Base-by-base conservation (phyloP, 2,888 invertebrate species). In the Eumacrocentrus americanus region DNA sequence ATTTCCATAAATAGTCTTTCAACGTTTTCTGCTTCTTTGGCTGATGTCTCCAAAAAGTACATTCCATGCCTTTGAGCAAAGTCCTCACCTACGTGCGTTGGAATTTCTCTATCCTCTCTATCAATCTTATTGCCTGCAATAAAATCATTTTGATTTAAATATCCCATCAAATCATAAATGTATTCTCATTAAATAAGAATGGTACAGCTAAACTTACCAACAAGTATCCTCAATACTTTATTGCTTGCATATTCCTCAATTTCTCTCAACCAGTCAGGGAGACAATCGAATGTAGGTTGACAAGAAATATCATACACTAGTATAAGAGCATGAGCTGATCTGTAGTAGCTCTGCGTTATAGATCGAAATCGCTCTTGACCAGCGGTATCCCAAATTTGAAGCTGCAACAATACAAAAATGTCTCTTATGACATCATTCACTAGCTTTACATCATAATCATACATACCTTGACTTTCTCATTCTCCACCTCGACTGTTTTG, bases 331-430 rank as follows among this genome's bases (percentile, higher is more conserved):
- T 98, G 97, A 1, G 98, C 98, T 63, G 96, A 96, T 72, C 97
- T 86, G 81, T 98, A 98, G 83, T 98, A 98, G 81, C 95, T 96
- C 81, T 98, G 98, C 1, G 98, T 98, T 70, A 98, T 98, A 2
- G 97, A 96, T 58, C 98, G 88, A 82, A 98, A 98, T 69, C 93
- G 84, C 81, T 98, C 98, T 81, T 98, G 98, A 0, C 98, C 98
- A 1, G 98, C 98, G 9, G 98, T 98, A 78, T 98, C 98, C 98
- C 98, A 98, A 79, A 98, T 98, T 89, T 98, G 98, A 61, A 98
- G 85, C 95, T 96, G 75, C 64, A 84, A 81, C 56, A 59, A 22
- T 9, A 50, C 29, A n/a, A 52, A 50, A 42, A 16, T 18, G 44
- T 22, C n/a, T 3, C 23, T 1, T 14, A 46, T 14, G n/a, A 2